These are phyloP conservation scores for Camponotus floridanus DNA, from an alignment of 1,140 invertebrate species.

Conservation along the genomic window DNA sequence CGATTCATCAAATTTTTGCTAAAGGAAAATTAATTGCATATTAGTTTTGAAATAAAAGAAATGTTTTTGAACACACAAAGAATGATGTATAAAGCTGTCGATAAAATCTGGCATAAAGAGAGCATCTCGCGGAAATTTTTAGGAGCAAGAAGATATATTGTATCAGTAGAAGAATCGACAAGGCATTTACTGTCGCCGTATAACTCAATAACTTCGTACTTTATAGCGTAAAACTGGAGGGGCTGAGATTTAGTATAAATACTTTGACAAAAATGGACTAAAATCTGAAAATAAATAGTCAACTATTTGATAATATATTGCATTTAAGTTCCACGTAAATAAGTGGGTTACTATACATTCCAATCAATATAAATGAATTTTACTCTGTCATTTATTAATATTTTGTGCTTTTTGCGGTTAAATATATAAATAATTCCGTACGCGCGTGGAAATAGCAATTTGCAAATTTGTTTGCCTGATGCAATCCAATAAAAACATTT, in stretches of 20 bases:
- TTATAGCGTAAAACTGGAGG: not conserved
- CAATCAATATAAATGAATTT: conserved; percentile 5
- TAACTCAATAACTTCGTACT: not conserved
- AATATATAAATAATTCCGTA: conserved; percentile 20
- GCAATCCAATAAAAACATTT: not conserved
- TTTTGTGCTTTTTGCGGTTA: conserved; percentile 2
- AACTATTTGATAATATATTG: not conserved
- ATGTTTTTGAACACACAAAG: not conserved
- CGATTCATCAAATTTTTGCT: not conserved
- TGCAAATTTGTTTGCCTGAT: conserved; percentile 18
- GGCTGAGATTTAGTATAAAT: not conserved
- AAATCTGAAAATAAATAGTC: not conserved
- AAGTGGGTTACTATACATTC: not conserved
- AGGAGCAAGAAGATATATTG: not conserved
- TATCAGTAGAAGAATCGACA: not conserved
- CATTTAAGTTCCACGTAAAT: conserved; percentile 7
- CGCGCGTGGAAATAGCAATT: conserved; percentile 13
- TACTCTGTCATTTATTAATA: conserved; percentile 37
- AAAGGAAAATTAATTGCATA: not conserved
- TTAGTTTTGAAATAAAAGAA: not conserved
- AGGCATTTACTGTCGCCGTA: not conserved
- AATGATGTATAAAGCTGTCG: not conserved
- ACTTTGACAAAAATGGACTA: not conserved
- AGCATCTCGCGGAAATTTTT: not conserved
- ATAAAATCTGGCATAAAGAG: conserved; percentile 25